Conservation (phyloP, 1,140 invertebrate genomes). For the Chionoecetes opilio region DNA sequence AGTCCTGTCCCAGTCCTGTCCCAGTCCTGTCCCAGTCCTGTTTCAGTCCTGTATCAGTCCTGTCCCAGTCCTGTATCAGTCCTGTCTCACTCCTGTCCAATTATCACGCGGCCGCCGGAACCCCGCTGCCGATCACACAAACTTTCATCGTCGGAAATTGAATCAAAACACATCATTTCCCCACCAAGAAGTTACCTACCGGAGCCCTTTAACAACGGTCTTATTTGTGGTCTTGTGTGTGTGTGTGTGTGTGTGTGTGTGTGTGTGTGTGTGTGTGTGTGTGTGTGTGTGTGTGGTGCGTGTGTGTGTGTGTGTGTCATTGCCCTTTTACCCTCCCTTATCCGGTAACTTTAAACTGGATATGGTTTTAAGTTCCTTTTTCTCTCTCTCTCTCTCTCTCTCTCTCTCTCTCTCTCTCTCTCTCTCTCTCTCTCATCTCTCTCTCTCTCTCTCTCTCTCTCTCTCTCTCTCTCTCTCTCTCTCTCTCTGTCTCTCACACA, state of each 20-base stretch:
- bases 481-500: too few species aligned
- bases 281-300: neutral
- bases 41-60: too few species aligned
- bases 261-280: slow-evolving; percentile 48
- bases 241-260: slow-evolving; percentile 34
- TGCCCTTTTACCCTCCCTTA: neutral
- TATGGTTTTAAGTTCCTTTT: neutral
- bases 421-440: slow-evolving; percentile 28
- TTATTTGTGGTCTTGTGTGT: too few species aligned
- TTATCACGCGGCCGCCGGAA: neutral
- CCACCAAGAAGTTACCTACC: slow-evolving; percentile 1
- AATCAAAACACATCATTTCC: slow-evolving; percentile 41
- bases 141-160: neutral
- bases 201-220: too few species aligned
- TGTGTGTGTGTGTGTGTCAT: neutral
- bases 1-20: too few species aligned
- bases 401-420: slow-evolving; percentile 33
- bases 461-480: neutral
- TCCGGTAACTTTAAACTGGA: neutral
- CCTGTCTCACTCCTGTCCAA: neutral
- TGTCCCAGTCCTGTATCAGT: neutral
- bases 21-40: too few species aligned
- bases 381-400: slow-evolving; percentile 14
- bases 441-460: slow-evolving; percentile 38
- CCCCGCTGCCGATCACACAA: neutral